phyloP scores from a whole-genome alignment of 35 echinoderm and acorn worm genomes.

The Apostichopus californicus region DNA sequence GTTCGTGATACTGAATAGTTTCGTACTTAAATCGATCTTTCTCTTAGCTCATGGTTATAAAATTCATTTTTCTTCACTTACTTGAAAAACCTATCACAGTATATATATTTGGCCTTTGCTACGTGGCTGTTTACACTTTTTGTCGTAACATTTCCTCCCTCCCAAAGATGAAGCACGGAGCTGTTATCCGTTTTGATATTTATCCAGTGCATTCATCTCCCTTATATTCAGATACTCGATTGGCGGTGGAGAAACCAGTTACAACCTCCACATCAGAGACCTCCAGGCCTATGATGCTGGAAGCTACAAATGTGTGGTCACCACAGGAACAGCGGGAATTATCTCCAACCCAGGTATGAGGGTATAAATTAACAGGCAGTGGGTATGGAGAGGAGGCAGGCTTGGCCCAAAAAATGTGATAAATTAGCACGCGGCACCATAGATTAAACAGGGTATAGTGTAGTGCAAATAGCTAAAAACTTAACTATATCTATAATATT shows the following conservation, averaged over 20 bases:
- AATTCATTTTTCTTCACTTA: no score
- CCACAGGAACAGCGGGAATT: slow-evolving; percentile 26
- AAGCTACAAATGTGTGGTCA: slow-evolving; percentile 44
- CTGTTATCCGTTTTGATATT: not conserved
- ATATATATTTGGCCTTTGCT: not conserved
- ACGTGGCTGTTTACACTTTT: no score
- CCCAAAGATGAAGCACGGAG: no score
- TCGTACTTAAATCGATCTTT: no score
- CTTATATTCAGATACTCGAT: slow-evolving; percentile 14
- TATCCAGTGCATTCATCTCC: not conserved
- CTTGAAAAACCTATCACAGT: no score
- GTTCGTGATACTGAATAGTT: no score
- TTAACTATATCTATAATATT: not conserved
- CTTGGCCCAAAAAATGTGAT: no score
- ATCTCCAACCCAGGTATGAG: slow-evolving; percentile 37
- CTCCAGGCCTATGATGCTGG: slow-evolving; percentile 7
- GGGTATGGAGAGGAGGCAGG: no score
- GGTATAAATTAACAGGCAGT: not conserved
- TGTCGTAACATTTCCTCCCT: no score
- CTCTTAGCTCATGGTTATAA: no score
- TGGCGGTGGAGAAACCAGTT: slow-evolving; percentile 25
- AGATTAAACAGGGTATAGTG: no score
- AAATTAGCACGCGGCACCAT: no score
- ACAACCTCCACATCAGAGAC: slow-evolving; percentile 15
- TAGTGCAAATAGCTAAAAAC: not conserved